Base-by-base conservation (phyloP, 2,888 invertebrate genomes). In the Automeris io region DNA sequence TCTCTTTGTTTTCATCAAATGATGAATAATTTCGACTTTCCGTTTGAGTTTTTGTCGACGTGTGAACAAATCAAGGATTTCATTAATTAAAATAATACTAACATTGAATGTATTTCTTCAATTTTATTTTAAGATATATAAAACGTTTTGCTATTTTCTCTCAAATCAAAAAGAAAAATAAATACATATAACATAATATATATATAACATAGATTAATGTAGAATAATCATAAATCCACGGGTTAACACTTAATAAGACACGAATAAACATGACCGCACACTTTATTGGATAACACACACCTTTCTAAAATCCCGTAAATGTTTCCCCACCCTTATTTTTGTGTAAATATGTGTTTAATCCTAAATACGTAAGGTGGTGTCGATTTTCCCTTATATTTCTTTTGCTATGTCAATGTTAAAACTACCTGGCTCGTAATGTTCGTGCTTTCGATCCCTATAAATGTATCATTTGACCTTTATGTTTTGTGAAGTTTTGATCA, bases 401-500 rank as follows among this genome's bases (percentile, higher is more conserved):
- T 29, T 29, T 29, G 29, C 29, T 29, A 29, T 16, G 29, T 29
- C 29, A 7, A 16, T 29, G 29, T 29, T 29, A 16, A 29, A 13
- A 13, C 7, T 16, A 6, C 16, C 13, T 29, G 8, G 29, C 8
- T 16, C 13, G 29, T 29, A 5, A 16, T 29, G 13, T 29, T 8
- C 16, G 16, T 29, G 29, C 29, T 29, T 33, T 5, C 22, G 11
- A 21, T 22, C 18, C 33, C 33, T 21, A n/a, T n/a, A n/a, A n/a
- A n/a, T n/a, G 40, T 34, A 36, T 37, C 35, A 25, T 11, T n/a
- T 29, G n/a, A 29, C 4, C 29, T 29, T 13, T 29, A 7, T 16
- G 29, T 29, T 16, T 4, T 24, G 2, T 26, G 8, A 13, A 1
- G 12, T 13, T 26, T 26, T 13, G 6, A 2, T 7, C 1, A 5